These are phyloP conservation scores for Bradysia coprophila DNA, from an alignment of 1,140 invertebrate species.

Conservation along the genomic window DNA sequence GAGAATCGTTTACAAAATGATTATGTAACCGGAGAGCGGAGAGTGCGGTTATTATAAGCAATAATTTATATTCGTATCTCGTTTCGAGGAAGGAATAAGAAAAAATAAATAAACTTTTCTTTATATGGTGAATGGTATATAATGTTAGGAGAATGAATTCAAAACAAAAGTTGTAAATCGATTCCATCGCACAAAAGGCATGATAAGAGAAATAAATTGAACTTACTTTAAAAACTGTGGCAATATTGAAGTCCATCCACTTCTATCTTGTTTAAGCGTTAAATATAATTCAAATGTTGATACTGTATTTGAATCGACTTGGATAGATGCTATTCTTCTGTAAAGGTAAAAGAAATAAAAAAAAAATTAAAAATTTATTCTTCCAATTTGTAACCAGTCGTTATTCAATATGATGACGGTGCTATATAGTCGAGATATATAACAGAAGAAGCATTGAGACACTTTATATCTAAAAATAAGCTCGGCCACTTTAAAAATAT, in stretches of 20 bases:
- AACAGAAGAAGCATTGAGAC: too few relatives aligned
- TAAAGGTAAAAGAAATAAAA: background rate
- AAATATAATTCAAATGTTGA: conserved; percentile 73
- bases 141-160: too few relatives aligned
- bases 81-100: background rate
- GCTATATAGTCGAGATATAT: background rate
- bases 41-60: background rate
- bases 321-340: conserved; percentile 38
- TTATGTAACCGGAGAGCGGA: too few relatives aligned
- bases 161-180: background rate
- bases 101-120: background rate
- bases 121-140: background rate
- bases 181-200: background rate
- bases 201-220: background rate
- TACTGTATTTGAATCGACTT: conserved; percentile 62
- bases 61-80: background rate
- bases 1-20: too few relatives aligned
- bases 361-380: background rate
- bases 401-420: background rate
- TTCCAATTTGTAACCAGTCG: too few relatives aligned
- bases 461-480: background rate
- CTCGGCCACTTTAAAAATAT: background rate
- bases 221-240: conserved; percentile 74
- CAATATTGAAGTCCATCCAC: conserved; percentile 62
- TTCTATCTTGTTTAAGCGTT: conserved; percentile 61